phyloP scores from a whole-genome alignment of 2,797 vertebrate genomes.

The Spea hammondii region DNA sequence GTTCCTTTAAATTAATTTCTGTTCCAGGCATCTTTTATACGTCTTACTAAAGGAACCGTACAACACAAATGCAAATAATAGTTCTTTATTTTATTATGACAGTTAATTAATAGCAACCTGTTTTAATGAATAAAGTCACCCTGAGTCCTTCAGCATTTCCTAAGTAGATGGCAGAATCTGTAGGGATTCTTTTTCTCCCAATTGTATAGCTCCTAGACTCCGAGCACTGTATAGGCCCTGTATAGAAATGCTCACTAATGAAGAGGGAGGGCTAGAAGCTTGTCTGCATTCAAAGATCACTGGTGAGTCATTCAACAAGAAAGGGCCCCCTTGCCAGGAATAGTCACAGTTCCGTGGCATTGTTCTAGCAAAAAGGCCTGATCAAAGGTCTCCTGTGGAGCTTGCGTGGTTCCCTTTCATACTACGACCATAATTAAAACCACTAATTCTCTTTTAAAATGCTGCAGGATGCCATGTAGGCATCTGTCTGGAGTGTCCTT shows the following conservation, averaged over 20 bases:
- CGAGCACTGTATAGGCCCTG: slow-evolving; percentile 72
- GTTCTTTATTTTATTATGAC: slow-evolving; percentile 85
- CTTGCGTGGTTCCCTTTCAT: slow-evolving; percentile 81
- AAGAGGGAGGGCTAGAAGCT: slow-evolving; percentile 81
- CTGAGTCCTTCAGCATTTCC: slow-evolving; percentile 79
- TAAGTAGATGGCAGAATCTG: slow-evolving; percentile 76
- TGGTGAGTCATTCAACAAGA: slow-evolving; percentile 82
- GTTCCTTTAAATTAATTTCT: slow-evolving; percentile 68
- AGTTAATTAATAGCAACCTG: slow-evolving; percentile 86
- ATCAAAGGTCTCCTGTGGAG: slow-evolving; percentile 75
- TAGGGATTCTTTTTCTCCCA: slow-evolving; percentile 73
- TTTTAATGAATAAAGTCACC: slow-evolving; percentile 86
- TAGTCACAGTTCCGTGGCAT: slow-evolving; percentile 83
- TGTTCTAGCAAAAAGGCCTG: slow-evolving; percentile 79
- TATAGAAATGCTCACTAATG: slow-evolving; percentile 85
- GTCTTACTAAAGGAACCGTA: slow-evolving; percentile 70
- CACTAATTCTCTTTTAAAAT: slow-evolving; percentile 87
- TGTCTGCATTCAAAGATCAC: slow-evolving; percentile 83
- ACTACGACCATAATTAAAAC: slow-evolving; percentile 83
- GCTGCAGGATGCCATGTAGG: slow-evolving; percentile 83
- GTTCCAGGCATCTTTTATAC: slow-evolving; percentile 75
- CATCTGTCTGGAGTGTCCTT: slow-evolving; percentile 84
- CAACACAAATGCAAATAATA: slow-evolving; percentile 79
- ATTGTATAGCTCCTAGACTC: slow-evolving; percentile 75
- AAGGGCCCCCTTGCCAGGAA: slow-evolving; percentile 77